phyloP scores from a whole-genome alignment of 1,140 invertebrate species.

The Drosophila albomicans region DNA sequence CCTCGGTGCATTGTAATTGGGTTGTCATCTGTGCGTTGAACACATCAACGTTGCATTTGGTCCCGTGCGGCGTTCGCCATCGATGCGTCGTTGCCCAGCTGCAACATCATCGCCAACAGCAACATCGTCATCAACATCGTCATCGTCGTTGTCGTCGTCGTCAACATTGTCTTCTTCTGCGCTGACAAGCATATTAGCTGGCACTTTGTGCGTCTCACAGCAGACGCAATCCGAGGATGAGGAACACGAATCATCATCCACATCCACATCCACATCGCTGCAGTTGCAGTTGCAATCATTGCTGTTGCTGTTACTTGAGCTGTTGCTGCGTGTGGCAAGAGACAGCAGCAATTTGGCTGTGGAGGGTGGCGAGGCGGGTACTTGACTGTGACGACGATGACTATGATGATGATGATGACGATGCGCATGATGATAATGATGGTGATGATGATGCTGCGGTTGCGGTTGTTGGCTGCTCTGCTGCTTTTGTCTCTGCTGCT shows the following conservation, averaged over 20 bases:
- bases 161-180: conserved; percentile 8
- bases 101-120: conserved; percentile 22
- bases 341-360: conserved; percentile 70
- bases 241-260: conserved; percentile 43
- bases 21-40: conserved; percentile 67
- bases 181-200: conserved; percentile 34
- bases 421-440: conserved; percentile 16
- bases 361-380: conserved; percentile 58
- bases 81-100: conserved; percentile 16
- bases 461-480: conserved; percentile 23
- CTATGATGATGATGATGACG: conserved; percentile 27
- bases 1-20: conserved; percentile 70
- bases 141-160: conserved; percentile 2
- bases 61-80: conserved; percentile 5
- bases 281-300: conserved; percentile 53
- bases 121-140: conserved; percentile 15
- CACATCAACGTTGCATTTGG: conserved; percentile 38
- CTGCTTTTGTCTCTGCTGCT: conserved; percentile 65
- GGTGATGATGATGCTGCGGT: conserved; percentile 15
- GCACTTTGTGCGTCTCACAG: conserved; percentile 37
- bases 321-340: conserved; percentile 50
- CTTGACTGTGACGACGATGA: conserved; percentile 9
- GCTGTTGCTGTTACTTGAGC: conserved; percentile 15
- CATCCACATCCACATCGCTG: conserved; percentile 29
- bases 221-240: conserved; percentile 41